Base-by-base conservation (phyloP, 2,888 invertebrate species). In the Tetropium fuscum region DNA sequence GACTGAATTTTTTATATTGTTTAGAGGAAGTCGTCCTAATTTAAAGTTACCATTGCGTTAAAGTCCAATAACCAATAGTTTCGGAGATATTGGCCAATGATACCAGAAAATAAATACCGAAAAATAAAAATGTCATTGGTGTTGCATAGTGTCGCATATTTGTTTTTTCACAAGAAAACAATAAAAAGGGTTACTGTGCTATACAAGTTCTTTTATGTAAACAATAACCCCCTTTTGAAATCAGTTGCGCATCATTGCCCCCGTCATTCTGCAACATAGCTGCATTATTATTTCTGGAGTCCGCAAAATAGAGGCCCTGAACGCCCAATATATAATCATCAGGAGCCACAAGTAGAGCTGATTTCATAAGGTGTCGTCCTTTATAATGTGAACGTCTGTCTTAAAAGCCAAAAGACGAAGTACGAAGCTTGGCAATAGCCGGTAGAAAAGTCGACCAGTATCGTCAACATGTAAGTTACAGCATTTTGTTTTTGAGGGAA, bases 241-340 rank as follows among this genome's bases (percentile, higher is more conserved):
- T 15, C 34, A 34, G 6, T 2, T 10, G 11, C 11, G 34, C 34
- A 34, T 34, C 34, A 0, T n/a, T 10, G 2, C 43, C 43, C n/a
- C 41, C 11, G 41, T 53, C 40, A 40, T 13, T 22, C 2, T 25
- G 5, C 15, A 54, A 16, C n/a, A 20, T 38, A 6, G 54, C 27
- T 13, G 49, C 48, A 34, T 60, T 38, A 48, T 59, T 59, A 22
- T 54, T 59, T 4, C 8, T 4, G 4, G 0, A 6, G 30, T 59
- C 34, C 1, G 60, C 25, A 22, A 58, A 58, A 15, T 40, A 58
- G 1, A 49, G 43, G 3, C 49, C 55, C 2, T 32, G 25, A 18
- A 58, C 36, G 0, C 7, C 47, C 8, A 59, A 19, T 11, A 63
- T 60, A 36, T 60, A 55, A 11, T 55, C 55, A 32, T 60, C 51